Evolutionary conservation across 2,888 invertebrate species (phyloP), one percentile per base, ranked within the genome.

Genomic region (Tuberolachnus salignus): DNA sequence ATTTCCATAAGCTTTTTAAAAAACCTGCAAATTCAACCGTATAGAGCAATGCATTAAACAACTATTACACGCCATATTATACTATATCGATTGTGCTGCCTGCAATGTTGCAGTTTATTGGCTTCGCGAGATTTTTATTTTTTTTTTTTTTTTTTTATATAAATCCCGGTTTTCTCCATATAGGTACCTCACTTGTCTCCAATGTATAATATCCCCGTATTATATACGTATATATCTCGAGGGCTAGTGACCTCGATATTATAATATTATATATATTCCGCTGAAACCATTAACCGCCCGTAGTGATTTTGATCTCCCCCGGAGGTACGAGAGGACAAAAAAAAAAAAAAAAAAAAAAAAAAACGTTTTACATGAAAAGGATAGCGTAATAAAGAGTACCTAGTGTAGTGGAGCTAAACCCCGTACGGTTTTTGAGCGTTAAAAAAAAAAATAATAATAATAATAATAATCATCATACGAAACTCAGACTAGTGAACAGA

Each of bases 171-270:
- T 51, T 59, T 72, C 61, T 70, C 21, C 23, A 49, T 42, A 21
- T 55, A 23, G 57, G n/a, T 73, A 51, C 49, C 51, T 61, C 16
- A 16, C 51, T 42, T 69, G 69, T 69, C 49, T 59, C 59, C 49
- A 34, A 59, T 69, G 59, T 14, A 64, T 69, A 78, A 69, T 61
- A 69, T 59, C 19, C 2, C 16, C 21, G 42, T 34, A 34, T 34
- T 34, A 34, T 34, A 34, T 34, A 34, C 26, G 66, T 67, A 34
- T 34, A 34, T 34, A 67, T 59, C 69, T 78, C 78, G 69, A 78
- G 69, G 42, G 67, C 78, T 69, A 69, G 61, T 78, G 78, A 78
- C 78, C 78, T 78, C 78, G 59, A 69, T 78, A 69, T 78, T 78
- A 78, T 78, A 59, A 67, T 69, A 69, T 69, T 78, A 66, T 49